Evolutionary conservation across 1,140 invertebrate species (phyloP).

Genomic region (Zaprionus inermis): DNA sequence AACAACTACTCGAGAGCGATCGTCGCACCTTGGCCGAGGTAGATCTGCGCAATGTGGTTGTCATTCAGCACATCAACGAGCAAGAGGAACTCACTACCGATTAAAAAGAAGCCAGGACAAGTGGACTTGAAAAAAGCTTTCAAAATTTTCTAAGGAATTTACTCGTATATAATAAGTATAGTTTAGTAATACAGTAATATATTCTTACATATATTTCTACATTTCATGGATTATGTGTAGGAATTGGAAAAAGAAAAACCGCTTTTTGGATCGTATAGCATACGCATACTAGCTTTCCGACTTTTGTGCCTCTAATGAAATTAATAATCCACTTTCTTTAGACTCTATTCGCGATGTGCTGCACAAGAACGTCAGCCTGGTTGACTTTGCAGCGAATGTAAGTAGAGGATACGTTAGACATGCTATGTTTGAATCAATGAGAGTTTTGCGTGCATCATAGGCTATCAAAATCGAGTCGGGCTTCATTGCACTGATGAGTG

Average conservation of each 20-base stretch:
- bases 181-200: not conserved
- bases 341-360: constrained; percentile 77
- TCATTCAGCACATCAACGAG: constrained; percentile 61
- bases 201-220: no score
- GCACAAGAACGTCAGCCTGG: constrained; percentile 76
- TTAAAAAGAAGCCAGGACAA: not conserved
- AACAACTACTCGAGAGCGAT: constrained; percentile 51
- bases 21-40: constrained; percentile 50
- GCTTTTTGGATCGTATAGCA: no score
- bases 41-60: constrained; percentile 60
- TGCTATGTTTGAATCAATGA: not conserved
- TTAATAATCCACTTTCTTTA: not conserved
- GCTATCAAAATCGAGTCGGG: constrained; percentile 85
- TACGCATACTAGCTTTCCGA: no score
- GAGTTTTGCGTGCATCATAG: constrained; percentile 47
- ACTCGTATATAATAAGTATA: not conserved
- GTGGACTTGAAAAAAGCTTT: no score
- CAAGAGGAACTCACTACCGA: constrained; percentile 17
- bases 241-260: no score
- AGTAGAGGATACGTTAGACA: constrained; percentile 28
- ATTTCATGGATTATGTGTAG: no score
- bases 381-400: constrained; percentile 80
- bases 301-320: no score
- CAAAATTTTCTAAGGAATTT: no score
- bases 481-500: constrained; percentile 83